Percentiles rank a stretch among this genome's conserved stretches.
Conservation (phyloP, 2,113 vertebrate genomes). For the Muntiacus reevesi region DNA sequence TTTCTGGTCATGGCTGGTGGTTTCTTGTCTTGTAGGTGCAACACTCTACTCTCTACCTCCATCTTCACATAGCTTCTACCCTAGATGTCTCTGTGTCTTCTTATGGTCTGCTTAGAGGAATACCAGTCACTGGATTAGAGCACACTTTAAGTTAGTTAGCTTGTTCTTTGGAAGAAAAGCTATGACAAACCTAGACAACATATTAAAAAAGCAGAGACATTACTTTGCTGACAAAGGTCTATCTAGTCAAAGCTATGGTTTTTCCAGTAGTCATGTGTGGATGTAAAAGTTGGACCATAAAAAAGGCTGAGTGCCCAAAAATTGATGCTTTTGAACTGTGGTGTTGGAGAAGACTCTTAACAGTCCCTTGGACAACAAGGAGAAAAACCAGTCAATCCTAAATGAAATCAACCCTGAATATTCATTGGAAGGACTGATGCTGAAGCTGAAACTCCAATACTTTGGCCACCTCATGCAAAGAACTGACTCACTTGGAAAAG, state of each 20-base stretch:
- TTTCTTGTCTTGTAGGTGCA: background rate
- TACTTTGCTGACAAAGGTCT: background rate
- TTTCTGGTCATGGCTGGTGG: too few species aligned
- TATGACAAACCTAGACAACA: background rate
- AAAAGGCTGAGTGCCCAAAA: background rate
- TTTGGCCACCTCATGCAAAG: background rate
- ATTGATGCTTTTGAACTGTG: background rate
- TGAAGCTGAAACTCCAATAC: background rate
- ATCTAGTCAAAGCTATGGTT: background rate
- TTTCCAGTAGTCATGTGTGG: background rate
- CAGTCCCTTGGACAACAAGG: background rate
- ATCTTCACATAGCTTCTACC: background rate
- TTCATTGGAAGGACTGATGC: background rate
- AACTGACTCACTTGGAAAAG: background rate
- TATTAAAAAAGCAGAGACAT: background rate
- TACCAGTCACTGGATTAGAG: background rate
- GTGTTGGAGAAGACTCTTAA: background rate
- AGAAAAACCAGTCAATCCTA: background rate
- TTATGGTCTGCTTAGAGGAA: background rate
- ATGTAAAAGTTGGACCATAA: background rate
- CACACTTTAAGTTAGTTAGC: background rate
- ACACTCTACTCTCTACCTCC: background rate
- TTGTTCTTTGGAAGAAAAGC: background rate
- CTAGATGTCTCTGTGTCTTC: background rate
- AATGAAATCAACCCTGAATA: background rate